These are phyloP conservation scores for Chlamydotis undulata DNA, from an alignment of 2,113 vertebrate genomes.

Conservation along the genomic window DNA sequence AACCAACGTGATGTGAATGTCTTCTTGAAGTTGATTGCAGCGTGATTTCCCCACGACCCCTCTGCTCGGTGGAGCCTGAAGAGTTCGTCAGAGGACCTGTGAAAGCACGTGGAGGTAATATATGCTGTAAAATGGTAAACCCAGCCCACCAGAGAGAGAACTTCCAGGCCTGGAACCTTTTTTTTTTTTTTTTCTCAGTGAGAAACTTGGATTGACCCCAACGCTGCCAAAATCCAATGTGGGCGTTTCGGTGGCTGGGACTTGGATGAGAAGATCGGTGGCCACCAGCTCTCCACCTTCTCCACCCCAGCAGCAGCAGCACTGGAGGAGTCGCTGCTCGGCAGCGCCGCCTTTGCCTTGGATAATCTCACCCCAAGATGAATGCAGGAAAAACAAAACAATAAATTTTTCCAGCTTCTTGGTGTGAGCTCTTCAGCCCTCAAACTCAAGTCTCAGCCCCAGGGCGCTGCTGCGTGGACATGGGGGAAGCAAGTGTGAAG, in stretches of 20 bases:
- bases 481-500: rapidly evolving
- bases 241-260: no score
- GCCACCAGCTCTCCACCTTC: not conserved
- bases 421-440: not conserved
- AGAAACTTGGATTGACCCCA: not conserved
- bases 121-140: not conserved
- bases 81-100: not conserved
- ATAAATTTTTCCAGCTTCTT: not conserved
- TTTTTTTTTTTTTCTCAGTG: not conserved
- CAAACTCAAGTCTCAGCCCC: rapidly evolving
- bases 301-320: rapidly evolving
- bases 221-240: rapidly evolving
- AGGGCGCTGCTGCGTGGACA: not conserved
- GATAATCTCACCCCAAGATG: not conserved
- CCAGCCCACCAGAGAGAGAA: not conserved
- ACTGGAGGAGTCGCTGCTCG: not conserved
- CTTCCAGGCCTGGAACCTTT: not conserved
- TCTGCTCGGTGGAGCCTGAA: not conserved
- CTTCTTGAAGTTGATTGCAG: slow-evolving; percentile 62
- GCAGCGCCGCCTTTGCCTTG: no score
- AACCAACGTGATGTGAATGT: slow-evolving; percentile 61
- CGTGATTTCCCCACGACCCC: not conserved
- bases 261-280: not conserved
- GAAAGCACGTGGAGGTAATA: not conserved
- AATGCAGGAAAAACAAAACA: rapidly evolving